phyloP scores from a whole-genome alignment of 2,797 vertebrate species.

The Amazona ochrocephala region DNA sequence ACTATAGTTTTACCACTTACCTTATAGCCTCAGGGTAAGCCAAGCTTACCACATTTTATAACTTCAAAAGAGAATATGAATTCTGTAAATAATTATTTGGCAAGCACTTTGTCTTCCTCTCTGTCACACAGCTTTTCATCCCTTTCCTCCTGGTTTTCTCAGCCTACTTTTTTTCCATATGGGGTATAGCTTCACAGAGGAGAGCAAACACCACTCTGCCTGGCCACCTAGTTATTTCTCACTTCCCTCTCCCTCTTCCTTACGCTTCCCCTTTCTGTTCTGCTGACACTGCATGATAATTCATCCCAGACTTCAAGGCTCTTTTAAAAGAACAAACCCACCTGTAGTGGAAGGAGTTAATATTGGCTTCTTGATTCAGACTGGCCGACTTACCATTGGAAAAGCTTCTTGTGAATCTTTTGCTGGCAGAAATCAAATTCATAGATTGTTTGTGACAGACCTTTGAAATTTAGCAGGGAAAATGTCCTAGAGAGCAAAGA shows the following conservation, averaged over 20 bases:
- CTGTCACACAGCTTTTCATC: not conserved
- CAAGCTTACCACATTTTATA: slow-evolving; percentile 15
- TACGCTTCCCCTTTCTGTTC: not conserved
- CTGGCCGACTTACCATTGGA: not conserved
- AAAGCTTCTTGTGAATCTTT: not conserved
- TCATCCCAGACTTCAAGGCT: not conserved
- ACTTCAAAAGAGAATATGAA: not conserved
- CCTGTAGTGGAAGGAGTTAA: not conserved
- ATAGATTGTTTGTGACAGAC: not conserved
- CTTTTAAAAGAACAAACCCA: not conserved
- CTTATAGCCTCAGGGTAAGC: not conserved
- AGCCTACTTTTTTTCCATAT: not conserved
- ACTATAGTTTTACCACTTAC: not conserved
- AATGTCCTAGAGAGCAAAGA: not conserved
- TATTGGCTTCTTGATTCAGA: not conserved
- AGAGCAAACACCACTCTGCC: not conserved
- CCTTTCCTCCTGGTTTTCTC: not conserved
- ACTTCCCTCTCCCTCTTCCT: not conserved
- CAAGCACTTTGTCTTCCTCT: not conserved
- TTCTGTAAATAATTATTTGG: slow-evolving; percentile 20
- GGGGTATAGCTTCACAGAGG: not conserved
- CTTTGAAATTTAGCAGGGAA: not conserved
- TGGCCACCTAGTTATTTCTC: not conserved
- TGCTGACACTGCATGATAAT: not conserved
- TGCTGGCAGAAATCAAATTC: not conserved